Conservation (phyloP, 2,888 invertebrate species). For the Heteromyza rotundicornis region DNA sequence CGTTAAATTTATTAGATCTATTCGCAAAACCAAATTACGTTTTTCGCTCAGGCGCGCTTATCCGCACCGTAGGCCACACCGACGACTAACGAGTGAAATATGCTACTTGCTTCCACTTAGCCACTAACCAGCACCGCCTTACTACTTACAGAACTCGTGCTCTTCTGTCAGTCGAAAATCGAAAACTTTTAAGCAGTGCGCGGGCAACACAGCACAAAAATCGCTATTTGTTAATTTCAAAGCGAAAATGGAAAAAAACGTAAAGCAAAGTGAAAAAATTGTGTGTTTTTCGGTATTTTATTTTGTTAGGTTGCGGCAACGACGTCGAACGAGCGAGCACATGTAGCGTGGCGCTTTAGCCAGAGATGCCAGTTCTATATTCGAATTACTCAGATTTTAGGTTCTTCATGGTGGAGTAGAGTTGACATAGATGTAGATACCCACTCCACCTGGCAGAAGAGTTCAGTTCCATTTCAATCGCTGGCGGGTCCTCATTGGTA, state of each 20-base stretch:
- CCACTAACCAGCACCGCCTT: too few relatives aligned
- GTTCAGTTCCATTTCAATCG: too few relatives aligned
- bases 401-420: too few relatives aligned
- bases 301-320: background rate
- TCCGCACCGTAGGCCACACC: background rate
- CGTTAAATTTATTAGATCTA: background rate
- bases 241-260: background rate
- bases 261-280: background rate
- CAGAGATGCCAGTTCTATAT: too few relatives aligned
- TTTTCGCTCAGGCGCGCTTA: background rate
- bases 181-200: background rate
- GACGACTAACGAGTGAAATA: slow-evolving; percentile 4
- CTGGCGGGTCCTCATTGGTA: too few relatives aligned
- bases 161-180: background rate
- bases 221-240: slow-evolving; percentile 3
- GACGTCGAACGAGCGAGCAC: background rate
- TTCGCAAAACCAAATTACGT: background rate
- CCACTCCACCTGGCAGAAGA: too few relatives aligned
- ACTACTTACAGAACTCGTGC: background rate
- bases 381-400: too few relatives aligned
- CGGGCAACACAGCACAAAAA: background rate
- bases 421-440: too few relatives aligned
- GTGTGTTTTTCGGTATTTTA: background rate
- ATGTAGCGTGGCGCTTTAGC: background rate
- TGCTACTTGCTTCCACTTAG: background rate